Base-by-base conservation (phyloP, 2,888 invertebrate genomes). In the Epirrhoe tristata region DNA sequence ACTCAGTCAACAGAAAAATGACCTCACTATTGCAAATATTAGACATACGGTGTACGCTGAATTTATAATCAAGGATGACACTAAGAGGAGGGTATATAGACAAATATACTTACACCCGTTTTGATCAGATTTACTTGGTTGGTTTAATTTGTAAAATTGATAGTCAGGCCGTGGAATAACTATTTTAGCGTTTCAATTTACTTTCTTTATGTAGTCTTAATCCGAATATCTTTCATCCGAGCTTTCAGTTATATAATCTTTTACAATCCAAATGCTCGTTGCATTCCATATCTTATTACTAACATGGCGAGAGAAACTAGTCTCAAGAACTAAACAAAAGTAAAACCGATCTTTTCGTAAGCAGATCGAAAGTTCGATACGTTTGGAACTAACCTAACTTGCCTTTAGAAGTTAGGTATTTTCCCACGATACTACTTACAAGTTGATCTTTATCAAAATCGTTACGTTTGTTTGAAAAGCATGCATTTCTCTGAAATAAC, bases 291-390 rank as follows among this genome's bases (percentile, higher is more conserved):
- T 58, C 39, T 57, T 58, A 70, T 52, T 58, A 58, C 60, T 59
- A 64, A 70, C 62, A 73, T 63, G 67, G 73, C 50, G 12, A 68
- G 70, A 71, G 72, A 70, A 72, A 72, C 71, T 74, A 66, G 67
- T 70, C 46, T 64, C 55, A 61, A 67, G 74, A 72, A 58, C 67
- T 58, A 63, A 76, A 79, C 76, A 79, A 82, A 80, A 79, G 79
- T 81, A 81, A 78, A 81, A 77, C 77, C 69, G 72, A 68, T 58
- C 58, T 73, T 77, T 76, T 77, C 72, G 67, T 76, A 77, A 72
- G 66, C 17, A 66, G 80, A 81, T 81, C 77, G 82, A 83, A 82
- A 83, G 81, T 82, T 73, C 69, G 77, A 81, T 80, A 77, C 67
- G 73, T 77, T 74, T 69, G 62, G 39, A n/a, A n/a, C n/a, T 70